Percentiles rank a stretch among this genome's conserved stretches.
Conservation (phyloP, 1,140 invertebrate genomes). For the Ladona fulva region DNA sequence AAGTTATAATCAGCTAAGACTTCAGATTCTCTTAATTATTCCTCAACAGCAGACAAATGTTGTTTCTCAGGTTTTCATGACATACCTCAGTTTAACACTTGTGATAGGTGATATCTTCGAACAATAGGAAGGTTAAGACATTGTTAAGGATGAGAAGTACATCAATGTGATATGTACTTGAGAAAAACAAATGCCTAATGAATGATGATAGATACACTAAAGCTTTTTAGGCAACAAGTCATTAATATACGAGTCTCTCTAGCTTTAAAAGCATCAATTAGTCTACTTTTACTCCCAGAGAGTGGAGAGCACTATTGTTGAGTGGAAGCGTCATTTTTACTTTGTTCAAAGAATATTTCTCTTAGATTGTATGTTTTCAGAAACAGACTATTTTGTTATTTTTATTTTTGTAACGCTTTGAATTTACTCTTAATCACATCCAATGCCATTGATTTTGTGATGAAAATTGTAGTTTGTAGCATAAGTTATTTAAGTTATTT, state of each 20-base stretch:
- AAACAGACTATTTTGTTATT: not conserved
- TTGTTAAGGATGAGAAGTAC: too few species aligned
- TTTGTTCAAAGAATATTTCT: too few species aligned
- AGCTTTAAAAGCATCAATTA: not conserved
- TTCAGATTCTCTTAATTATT: not conserved
- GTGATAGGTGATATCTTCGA: not conserved
- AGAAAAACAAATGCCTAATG: not conserved
- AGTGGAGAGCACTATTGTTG: too few species aligned
- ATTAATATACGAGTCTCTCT: not conserved
- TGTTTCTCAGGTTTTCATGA: constrained; percentile 6
- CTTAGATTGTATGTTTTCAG: too few species aligned
- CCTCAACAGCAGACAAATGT: not conserved
- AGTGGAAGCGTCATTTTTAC: too few species aligned
- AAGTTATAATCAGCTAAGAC: not conserved
- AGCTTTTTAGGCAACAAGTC: not conserved
- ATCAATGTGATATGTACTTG: too few species aligned
- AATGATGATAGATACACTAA: not conserved
- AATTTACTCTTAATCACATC: not conserved
- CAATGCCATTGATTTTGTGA: not conserved
- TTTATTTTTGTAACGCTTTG: too few species aligned
- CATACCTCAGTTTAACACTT: not conserved
- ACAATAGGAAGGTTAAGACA: not conserved
- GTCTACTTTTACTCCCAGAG: too few species aligned
- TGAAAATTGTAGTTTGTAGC: not conserved
- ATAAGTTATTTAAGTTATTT: constrained; percentile 4